phyloP scores from a whole-genome alignment of 2,113 vertebrate genomes.

The Lampris megalopsis region DNA sequence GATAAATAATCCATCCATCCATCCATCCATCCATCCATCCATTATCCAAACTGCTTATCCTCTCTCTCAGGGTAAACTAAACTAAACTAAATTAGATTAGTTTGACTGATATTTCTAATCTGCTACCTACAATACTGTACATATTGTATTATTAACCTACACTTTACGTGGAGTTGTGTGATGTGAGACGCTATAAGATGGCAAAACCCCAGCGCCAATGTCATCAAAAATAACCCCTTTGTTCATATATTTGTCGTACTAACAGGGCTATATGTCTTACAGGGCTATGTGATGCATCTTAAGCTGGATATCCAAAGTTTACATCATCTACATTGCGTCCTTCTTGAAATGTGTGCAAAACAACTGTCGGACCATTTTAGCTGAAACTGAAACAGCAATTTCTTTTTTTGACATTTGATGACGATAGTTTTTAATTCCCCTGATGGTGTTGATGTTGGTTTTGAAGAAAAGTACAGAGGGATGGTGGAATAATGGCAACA shows the following conservation, averaged over 20 bases:
- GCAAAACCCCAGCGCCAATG: slow-evolving; percentile 52
- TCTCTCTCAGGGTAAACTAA: neutral
- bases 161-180: slow-evolving; percentile 30
- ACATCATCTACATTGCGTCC: slow-evolving; percentile 43
- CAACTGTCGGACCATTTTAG: slow-evolving; percentile 62
- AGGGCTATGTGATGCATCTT: too few relatives aligned
- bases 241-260: slow-evolving; percentile 33
- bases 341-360: slow-evolving; percentile 52
- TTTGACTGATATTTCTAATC: too few relatives aligned
- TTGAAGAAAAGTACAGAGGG: slow-evolving; percentile 66
- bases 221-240: slow-evolving; percentile 51
- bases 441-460: slow-evolving; percentile 67
- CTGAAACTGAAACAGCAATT: slow-evolving; percentile 65
- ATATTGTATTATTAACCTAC: slow-evolving; percentile 1
- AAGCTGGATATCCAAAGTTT: slow-evolving; percentile 58
- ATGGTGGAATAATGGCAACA: slow-evolving; percentile 25
- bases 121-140: neutral
- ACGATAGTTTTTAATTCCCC: slow-evolving; percentile 60
- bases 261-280: too few relatives aligned
- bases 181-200: slow-evolving; percentile 36
- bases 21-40: neutral
- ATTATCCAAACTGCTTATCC: neutral
- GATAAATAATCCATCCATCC: neutral
- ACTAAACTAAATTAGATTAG: too few relatives aligned
- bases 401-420: slow-evolving; percentile 59